phyloP scores from a whole-genome alignment of 2,888 invertebrate species.

The Strigamia crassipes region DNA sequence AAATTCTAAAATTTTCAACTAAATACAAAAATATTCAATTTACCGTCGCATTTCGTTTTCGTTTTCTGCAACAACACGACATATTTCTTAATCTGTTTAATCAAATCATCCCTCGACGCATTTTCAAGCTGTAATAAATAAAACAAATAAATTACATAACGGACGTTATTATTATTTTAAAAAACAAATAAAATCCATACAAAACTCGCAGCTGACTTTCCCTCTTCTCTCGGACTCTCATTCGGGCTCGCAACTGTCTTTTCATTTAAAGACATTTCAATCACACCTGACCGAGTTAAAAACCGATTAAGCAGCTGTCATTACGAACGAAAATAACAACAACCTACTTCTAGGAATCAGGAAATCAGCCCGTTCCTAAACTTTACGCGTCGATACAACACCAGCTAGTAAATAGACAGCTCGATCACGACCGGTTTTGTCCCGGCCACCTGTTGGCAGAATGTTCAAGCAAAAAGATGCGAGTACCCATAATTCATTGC shows the following conservation, averaged over 20 bases:
- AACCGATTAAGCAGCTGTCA: not conserved
- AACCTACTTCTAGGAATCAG: not conserved
- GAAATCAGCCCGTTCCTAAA: not conserved
- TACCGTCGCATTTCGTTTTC: constrained; percentile 58
- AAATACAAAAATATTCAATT: constrained; percentile 39
- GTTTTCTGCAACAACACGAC: constrained; percentile 57
- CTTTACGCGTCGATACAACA: not conserved
- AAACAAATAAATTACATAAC: not conserved
- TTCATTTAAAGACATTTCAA: constrained; percentile 8
- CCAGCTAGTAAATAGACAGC: not conserved
- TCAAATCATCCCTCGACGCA: constrained; percentile 57
- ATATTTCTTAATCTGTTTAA: constrained; percentile 60
- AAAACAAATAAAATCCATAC: not conserved
- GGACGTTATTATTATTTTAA: not conserved
- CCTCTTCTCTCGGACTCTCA: not conserved
- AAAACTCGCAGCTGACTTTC: not conserved
- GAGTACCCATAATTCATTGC: constrained; percentile 7
- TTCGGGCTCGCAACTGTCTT: not conserved
- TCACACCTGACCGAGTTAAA: not conserved
- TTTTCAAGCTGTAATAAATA: constrained; percentile 55
- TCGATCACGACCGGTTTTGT: not conserved
- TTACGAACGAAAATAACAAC: not conserved
- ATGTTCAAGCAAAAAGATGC: not conserved
- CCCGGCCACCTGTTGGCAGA: not conserved
- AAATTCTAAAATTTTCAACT: not conserved